A percentile compares a stretch with the other conserved stretches of the same genome.
These are phyloP conservation scores for Acanthis flammea DNA, from an alignment of 2,797 vertebrate genomes.

Conservation along the genomic window DNA sequence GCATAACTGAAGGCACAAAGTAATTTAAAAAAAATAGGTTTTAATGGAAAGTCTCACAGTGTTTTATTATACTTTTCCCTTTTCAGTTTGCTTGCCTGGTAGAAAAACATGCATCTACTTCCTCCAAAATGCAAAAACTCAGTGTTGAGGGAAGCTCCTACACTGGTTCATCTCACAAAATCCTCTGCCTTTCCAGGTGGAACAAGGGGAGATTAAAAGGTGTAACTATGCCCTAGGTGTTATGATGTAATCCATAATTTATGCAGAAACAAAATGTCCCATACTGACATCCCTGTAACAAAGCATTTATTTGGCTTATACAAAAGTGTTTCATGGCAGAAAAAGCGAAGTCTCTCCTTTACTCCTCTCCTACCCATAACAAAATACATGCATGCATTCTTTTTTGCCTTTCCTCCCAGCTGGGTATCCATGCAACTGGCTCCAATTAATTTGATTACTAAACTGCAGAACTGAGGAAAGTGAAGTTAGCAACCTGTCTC, in stretches of 20 bases:
- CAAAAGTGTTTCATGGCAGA: not conserved
- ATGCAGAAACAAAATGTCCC: not conserved
- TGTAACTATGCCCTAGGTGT: not conserved
- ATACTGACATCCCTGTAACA: not conserved
- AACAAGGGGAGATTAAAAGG: not conserved
- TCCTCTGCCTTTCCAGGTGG: not conserved
- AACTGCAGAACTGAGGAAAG: not conserved
- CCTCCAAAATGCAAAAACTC: not conserved
- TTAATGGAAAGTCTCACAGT: not conserved
- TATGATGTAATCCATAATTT: not conserved
- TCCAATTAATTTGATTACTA: not conserved
- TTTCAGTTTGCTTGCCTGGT: not conserved
- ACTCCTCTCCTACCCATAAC: not conserved
- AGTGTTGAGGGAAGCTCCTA: not conserved
- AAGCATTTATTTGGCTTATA: not conserved
- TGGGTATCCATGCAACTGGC: not conserved
- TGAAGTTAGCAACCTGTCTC: not conserved
- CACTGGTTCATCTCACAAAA: not conserved
- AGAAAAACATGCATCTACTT: not conserved
- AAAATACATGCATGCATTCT: not conserved
- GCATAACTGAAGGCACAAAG: fast-evolving
- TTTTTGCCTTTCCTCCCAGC: not conserved
- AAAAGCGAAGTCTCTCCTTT: not conserved
- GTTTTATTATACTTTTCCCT: not conserved
- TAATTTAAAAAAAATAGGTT: fast-evolving